Evolutionary conservation across 2,888 invertebrate species (phyloP).

Genomic region (Macrophya alboannulata): DNA sequence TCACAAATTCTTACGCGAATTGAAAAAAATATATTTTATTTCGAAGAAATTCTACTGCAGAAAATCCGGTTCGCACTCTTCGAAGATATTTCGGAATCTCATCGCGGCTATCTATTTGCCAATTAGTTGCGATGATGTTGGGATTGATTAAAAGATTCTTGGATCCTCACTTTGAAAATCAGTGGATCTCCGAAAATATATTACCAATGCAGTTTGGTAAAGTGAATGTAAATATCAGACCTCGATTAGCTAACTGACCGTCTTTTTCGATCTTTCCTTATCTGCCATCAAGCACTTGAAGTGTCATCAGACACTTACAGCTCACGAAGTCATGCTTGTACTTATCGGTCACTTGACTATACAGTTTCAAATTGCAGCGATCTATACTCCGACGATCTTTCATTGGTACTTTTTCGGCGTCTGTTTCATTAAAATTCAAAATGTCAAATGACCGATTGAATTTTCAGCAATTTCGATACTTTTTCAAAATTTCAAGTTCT

Average conservation of each 20-base stretch:
- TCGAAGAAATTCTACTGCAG: background rate
- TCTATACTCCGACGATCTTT: no score
- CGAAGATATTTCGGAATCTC: background rate
- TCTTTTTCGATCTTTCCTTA: background rate
- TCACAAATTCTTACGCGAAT: background rate
- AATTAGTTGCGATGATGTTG: background rate
- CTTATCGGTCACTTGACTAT: no score
- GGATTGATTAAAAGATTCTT: background rate
- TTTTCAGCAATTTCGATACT: no score
- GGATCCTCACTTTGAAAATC: background rate
- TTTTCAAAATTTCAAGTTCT: no score
- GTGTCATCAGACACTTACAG: background rate
- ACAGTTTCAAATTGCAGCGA: no score
- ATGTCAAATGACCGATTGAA: no score
- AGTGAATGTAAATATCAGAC: background rate
- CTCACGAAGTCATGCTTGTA: background rate
- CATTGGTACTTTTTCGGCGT: no score
- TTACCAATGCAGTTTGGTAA: background rate
- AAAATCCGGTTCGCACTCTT: background rate
- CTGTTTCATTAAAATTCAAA: no score
- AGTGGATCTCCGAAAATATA: background rate
- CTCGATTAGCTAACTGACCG: background rate
- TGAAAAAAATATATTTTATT: background rate
- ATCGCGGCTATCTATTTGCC: background rate
- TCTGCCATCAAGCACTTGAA: background rate